phyloP scores from a whole-genome alignment of 2,888 invertebrate species.

The Neuroscelio doddi region DNA sequence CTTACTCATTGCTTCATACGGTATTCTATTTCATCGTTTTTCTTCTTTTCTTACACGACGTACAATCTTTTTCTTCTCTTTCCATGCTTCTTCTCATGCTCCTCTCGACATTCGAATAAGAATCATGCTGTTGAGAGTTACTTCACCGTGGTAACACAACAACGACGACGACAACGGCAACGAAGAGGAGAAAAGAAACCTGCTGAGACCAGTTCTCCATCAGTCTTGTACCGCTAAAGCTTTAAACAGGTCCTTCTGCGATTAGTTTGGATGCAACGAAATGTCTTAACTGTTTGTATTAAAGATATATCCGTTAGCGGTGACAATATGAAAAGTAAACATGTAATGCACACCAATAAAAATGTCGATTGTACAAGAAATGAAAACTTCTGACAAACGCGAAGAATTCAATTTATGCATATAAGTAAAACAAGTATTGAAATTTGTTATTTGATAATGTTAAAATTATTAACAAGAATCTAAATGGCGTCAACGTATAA shows the following conservation, averaged over 20 bases:
- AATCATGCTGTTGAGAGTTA: slow-evolving; percentile 13
- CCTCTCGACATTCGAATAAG: slow-evolving; percentile 1
- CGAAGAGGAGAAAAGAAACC: slow-evolving; percentile 10
- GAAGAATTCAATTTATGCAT: too few relatives aligned
- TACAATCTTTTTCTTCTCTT: background rate
- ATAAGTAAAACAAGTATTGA: too few relatives aligned
- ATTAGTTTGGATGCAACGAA: slow-evolving; percentile 10
- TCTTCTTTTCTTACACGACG: background rate
- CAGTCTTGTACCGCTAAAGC: slow-evolving; percentile 30
- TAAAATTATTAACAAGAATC: too few relatives aligned
- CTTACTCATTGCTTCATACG: background rate
- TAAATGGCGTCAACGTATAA: too few relatives aligned
- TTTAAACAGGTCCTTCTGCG: slow-evolving; percentile 20
- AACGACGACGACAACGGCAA: background rate
- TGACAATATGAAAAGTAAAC: slow-evolving; percentile 1
- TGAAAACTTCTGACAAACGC: too few relatives aligned
- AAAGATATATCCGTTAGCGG: background rate
- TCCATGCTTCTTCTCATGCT: background rate
- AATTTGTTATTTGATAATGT: too few relatives aligned
- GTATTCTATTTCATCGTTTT: slow-evolving; percentile 7
- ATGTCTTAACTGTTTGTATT: slow-evolving; percentile 3
- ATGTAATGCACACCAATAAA: too few relatives aligned
- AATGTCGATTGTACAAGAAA: too few relatives aligned
- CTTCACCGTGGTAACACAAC: slow-evolving; percentile 10
- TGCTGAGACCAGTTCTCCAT: slow-evolving; percentile 23